Percentiles rank a stretch among this genome's conserved stretches.
Conservation (phyloP, 2,113 vertebrate species). For the Crotalus horridus region DNA sequence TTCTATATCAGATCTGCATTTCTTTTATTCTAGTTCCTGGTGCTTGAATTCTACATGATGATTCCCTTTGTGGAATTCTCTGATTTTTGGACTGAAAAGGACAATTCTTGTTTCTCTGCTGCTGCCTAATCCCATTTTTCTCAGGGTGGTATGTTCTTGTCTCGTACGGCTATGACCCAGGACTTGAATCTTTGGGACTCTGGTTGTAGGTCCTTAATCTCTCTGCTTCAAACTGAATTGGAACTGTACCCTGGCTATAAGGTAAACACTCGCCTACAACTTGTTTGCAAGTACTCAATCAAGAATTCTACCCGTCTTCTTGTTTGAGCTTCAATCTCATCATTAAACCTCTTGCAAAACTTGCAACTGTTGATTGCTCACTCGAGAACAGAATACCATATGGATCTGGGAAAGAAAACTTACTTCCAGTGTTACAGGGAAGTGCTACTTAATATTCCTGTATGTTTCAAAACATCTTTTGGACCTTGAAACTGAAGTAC, state of each 20-base stretch:
- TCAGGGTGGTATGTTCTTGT: not conserved
- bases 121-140: not conserved
- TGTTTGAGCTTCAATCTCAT: not conserved
- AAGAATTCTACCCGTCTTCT: not conserved
- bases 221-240: not conserved
- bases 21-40: not conserved
- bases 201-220: not conserved
- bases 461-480: not conserved
- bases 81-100: not conserved
- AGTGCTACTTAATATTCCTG: not conserved
- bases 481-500: not conserved
- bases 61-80: not conserved
- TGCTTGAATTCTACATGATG: not conserved
- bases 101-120: not conserved
- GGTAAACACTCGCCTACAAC: not conserved
- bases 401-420: not conserved
- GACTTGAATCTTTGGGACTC: not conserved
- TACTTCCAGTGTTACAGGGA: not conserved
- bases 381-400: not conserved
- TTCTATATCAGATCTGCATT: not conserved
- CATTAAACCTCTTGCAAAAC: not conserved
- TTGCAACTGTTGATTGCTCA: not conserved
- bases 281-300: not conserved
- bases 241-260: not conserved
- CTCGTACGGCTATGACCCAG: not conserved